These are phyloP conservation scores for Hemistola chrysoprasaria DNA, from an alignment of 2,888 invertebrate genomes.

Conservation along the genomic window DNA sequence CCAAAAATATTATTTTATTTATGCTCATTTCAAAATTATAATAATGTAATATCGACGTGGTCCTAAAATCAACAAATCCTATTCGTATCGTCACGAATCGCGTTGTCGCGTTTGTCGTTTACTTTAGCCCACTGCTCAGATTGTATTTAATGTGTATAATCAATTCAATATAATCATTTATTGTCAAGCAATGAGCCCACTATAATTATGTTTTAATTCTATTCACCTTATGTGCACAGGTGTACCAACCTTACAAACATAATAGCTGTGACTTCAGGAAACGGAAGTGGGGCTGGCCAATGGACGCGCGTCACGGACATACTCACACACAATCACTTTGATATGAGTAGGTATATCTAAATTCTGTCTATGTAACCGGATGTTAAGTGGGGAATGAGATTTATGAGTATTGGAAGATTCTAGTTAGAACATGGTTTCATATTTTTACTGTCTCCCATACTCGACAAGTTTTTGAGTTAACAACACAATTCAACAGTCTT, in stretches of 20 bases:
- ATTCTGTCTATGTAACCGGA: conserved; percentile 7
- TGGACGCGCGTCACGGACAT: conserved; percentile 59
- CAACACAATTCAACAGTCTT: too few species aligned
- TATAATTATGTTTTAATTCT: conserved; percentile 19
- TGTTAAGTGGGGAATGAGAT: conserved; percentile 6
- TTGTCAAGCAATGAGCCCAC: conserved; percentile 21
- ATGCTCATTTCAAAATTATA: too few species aligned
- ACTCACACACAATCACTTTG: conserved; percentile 33
- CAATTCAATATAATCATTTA: conserved; percentile 24
- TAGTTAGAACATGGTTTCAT: too few species aligned
- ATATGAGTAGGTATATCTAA: conserved; percentile 14
- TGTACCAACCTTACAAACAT: conserved; percentile 56
- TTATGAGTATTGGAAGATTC: too few species aligned
- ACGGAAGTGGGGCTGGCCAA: conserved; percentile 66
- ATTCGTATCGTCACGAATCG: too few species aligned
- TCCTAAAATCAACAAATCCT: too few species aligned
- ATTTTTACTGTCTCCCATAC: too few species aligned
- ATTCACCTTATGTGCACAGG: conserved; percentile 54
- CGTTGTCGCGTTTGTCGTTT: too few species aligned
- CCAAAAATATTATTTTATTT: too few species aligned
- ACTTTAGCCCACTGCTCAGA: too few species aligned
- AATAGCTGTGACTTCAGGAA: conserved; percentile 67
- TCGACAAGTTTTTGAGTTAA: too few species aligned
- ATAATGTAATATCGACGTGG: too few species aligned
- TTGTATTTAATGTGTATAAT: not conserved